A percentile compares a stretch with the other conserved stretches of the same genome.
These are phyloP conservation scores for Dioctria rufipes DNA, from an alignment of 2,888 invertebrate species.

Conservation along the genomic window DNA sequence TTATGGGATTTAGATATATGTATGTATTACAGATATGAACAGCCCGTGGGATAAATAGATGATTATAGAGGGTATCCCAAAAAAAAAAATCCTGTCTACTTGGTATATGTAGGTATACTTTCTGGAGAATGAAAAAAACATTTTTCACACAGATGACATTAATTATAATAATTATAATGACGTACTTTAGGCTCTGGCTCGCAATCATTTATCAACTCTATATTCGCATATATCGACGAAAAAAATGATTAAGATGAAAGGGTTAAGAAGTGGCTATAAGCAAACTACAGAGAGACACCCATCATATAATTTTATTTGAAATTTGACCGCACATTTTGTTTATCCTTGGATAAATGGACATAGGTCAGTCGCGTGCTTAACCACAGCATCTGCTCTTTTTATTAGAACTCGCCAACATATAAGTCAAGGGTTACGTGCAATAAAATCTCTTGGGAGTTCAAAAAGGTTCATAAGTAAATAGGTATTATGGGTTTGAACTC, in stretches of 20 bases:
- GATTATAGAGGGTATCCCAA: neutral
- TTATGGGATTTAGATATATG: neutral
- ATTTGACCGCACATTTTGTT: neutral
- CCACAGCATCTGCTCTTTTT: neutral
- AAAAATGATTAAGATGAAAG: neutral
- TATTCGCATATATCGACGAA: neutral
- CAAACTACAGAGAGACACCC: neutral
- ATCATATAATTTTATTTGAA: constrained; percentile 25
- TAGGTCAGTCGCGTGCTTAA: constrained; percentile 39
- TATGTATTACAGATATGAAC: constrained; percentile 12
- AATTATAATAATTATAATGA: neutral
- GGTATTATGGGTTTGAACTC: too few species aligned
- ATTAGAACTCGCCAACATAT: neutral
- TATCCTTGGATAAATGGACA: constrained; percentile 5
- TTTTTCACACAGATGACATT: constrained; percentile 29
- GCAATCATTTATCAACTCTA: neutral
- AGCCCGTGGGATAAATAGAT: constrained; percentile 29
- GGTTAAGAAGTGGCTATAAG: constrained; percentile 18
- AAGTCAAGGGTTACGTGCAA: constrained; percentile 17
- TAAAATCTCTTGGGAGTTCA: constrained; percentile 13
- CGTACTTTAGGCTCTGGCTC: neutral
- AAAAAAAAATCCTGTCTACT: neutral
- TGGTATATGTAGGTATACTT: neutral
- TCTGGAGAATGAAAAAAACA: constrained; percentile 4
- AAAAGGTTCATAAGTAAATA: neutral